Evolutionary conservation across 2,888 invertebrate genomes (phyloP), one percentile per base, ranked within the genome.

Genomic region (Hemistola chrysoprasaria): DNA sequence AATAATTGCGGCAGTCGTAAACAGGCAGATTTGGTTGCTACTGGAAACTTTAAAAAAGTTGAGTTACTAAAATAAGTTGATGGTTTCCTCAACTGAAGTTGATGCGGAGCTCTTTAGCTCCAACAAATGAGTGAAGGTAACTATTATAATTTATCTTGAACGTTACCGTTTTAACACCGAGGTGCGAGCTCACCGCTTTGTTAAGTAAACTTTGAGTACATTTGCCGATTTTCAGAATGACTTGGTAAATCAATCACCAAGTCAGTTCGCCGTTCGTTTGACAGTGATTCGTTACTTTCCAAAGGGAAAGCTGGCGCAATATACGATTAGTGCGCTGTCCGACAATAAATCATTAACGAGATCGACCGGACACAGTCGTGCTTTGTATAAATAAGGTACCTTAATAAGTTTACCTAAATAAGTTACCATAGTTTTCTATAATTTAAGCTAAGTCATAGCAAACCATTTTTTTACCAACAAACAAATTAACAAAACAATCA

Each of bases 271-370:
- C 50, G 58, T 62, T 67, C 62, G 70, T 62, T 69, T 68, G 60
- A 53, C 62, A 60, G 58, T 59, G 59, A 64, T 69, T 63, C 64
- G 62, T 71, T 77, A 74, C 80, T 84, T 84, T 85, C 79, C 74
- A 78, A 82, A 80, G 71, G 78, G 84, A 85, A 84, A 84, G 82
- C 75, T 74, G 64, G 62, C 49, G 66, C 70, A 71, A 71, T 78
- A 69, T 72, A 73, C 74, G 74, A 80, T 79, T 80, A 78, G 74
- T 74, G 70, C 60, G 71, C 62, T 62, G 57, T 56, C 66, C 62
- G 70, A 63, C 63, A 55, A 55, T 66, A 67, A 73, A 65, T 76
- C 80, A 83, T 84, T 83, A 86, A 80, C 80, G 78, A 78, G 64
- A 78, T 71, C 56, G 63, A 51, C 56, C 71, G 72, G 72, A 40